Conservation (phyloP, 2,888 invertebrate genomes). For the Megastigmus dorsalis region DNA sequence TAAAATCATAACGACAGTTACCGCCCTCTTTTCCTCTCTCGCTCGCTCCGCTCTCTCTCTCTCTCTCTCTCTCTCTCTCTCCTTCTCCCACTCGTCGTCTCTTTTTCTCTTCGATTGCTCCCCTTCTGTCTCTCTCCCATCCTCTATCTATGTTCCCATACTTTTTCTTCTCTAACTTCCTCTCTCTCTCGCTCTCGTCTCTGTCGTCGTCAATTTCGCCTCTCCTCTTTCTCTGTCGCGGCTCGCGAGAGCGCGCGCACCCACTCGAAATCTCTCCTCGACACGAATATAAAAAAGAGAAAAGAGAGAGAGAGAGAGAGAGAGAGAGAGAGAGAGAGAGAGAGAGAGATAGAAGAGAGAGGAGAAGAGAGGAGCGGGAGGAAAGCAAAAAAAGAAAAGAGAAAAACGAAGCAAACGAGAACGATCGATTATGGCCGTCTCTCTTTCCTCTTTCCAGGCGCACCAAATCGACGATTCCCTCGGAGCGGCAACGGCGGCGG, state of each 20-base stretch:
- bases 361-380: slow-evolving; percentile 8
- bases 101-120: slow-evolving; percentile 47
- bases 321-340: slow-evolving; percentile 3
- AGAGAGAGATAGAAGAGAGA: not conserved
- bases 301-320: slow-evolving; percentile 12
- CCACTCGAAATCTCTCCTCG: slow-evolving; percentile 51
- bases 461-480: slow-evolving; percentile 41
- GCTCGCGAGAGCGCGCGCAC: slow-evolving; percentile 16
- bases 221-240: slow-evolving; percentile 30
- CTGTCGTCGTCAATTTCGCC: slow-evolving; percentile 40
- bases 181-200: not conserved
- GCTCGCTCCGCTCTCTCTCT: not conserved
- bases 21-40: slow-evolving; percentile 30
- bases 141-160: slow-evolving; percentile 46
- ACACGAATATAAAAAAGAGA: slow-evolving; percentile 43
- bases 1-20: slow-evolving; percentile 51
- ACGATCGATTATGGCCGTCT: slow-evolving; percentile 43
- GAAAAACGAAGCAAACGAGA: slow-evolving; percentile 40
- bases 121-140: slow-evolving; percentile 37
- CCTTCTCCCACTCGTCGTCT: no score
- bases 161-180: slow-evolving; percentile 32
- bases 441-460: slow-evolving; percentile 24
- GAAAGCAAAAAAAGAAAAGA: slow-evolving; percentile 18
- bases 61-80: no score
- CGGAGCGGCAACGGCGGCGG: no score